Evolutionary conservation across 2,797 vertebrate genomes (phyloP).

Genomic region (Lophius americanus): DNA sequence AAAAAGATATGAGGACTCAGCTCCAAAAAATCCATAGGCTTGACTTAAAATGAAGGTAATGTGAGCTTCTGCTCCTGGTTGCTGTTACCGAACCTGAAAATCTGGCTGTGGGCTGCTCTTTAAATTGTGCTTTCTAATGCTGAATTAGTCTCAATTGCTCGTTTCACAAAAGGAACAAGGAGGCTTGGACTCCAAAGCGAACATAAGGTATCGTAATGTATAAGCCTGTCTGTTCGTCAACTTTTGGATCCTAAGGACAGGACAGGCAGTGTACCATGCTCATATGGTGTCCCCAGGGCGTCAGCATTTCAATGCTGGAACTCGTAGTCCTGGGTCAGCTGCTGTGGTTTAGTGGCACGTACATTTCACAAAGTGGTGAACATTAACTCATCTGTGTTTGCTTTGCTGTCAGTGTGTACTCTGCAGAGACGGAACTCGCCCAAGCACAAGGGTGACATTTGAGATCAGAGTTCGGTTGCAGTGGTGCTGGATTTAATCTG

Average conservation of each 20-base stretch:
- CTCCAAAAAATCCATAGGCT: too few relatives aligned
- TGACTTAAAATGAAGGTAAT: too few relatives aligned
- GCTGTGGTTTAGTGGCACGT: slow-evolving; percentile 21
- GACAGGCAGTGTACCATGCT: slow-evolving; percentile 22
- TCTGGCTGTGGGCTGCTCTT: slow-evolving; percentile 27
- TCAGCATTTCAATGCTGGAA: slow-evolving; percentile 12
- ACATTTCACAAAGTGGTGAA: slow-evolving; percentile 13
- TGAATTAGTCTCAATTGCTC: slow-evolving; percentile 1
- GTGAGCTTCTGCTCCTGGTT: slow-evolving; percentile 2
- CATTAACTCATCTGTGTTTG: slow-evolving; percentile 56
- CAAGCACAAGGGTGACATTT: slow-evolving; percentile 44
- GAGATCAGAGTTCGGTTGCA: slow-evolving; percentile 57
- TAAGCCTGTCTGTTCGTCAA: not conserved
- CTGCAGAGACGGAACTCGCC: not conserved
- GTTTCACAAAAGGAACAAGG: slow-evolving; percentile 8
- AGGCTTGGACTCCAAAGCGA: slow-evolving; percentile 10
- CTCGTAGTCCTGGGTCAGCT: slow-evolving; percentile 18
- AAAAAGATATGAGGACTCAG: too few relatives aligned
- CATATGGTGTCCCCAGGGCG: slow-evolving; percentile 26
- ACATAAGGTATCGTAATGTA: slow-evolving; percentile 1
- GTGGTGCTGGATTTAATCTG: slow-evolving; percentile 48
- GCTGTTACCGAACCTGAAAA: slow-evolving; percentile 65
- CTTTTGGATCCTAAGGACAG: slow-evolving; percentile 25
- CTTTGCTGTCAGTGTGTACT: slow-evolving; percentile 29
- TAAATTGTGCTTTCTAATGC: not conserved